A percentile compares a stretch with the other conserved stretches of the same genome.
Conservation (phyloP, 2,113 vertebrate genomes). For the Larimichthys polyactis region DNA sequence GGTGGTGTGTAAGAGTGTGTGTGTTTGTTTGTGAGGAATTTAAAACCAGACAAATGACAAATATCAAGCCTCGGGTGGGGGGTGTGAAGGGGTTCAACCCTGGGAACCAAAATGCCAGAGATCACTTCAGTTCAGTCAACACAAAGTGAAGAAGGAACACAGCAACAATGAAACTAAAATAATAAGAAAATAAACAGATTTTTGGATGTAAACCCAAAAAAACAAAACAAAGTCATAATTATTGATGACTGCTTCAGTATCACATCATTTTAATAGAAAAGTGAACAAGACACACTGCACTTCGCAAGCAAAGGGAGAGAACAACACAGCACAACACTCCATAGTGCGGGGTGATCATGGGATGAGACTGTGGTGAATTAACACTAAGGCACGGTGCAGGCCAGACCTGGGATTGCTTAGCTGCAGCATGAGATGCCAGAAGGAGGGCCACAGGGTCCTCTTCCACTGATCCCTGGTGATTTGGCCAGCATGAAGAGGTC, state of each 20-base stretch:
- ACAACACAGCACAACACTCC: slow-evolving; percentile 49
- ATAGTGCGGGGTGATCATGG: slow-evolving; percentile 23
- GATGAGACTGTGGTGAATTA: slow-evolving; percentile 42
- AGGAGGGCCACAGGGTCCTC: slow-evolving; percentile 83
- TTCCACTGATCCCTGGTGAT: slow-evolving; percentile 84
- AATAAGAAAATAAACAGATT: neutral
- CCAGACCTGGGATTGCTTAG: slow-evolving; percentile 86
- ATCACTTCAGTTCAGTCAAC: slow-evolving; percentile 8
- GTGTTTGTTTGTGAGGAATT: slow-evolving; percentile 4
- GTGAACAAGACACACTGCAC: slow-evolving; percentile 31
- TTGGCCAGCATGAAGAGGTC: slow-evolving; percentile 72
- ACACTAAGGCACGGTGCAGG: slow-evolving; percentile 61
- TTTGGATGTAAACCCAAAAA: slow-evolving; percentile 17
- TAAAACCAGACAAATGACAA: slow-evolving; percentile 19
- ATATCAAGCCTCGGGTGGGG: slow-evolving; percentile 7
- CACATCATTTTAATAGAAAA: neutral
- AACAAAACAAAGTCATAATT: neutral
- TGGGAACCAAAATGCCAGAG: neutral
- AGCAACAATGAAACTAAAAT: neutral
- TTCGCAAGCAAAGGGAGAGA: slow-evolving; percentile 46
- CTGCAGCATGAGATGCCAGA: slow-evolving; percentile 80
- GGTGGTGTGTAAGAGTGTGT: slow-evolving; percentile 4
- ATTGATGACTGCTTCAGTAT: neutral
- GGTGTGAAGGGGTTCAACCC: neutral
- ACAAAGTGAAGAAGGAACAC: slow-evolving; percentile 9